Base-by-base conservation (phyloP, 2,113 vertebrate species). In the Monopterus albus region DNA sequence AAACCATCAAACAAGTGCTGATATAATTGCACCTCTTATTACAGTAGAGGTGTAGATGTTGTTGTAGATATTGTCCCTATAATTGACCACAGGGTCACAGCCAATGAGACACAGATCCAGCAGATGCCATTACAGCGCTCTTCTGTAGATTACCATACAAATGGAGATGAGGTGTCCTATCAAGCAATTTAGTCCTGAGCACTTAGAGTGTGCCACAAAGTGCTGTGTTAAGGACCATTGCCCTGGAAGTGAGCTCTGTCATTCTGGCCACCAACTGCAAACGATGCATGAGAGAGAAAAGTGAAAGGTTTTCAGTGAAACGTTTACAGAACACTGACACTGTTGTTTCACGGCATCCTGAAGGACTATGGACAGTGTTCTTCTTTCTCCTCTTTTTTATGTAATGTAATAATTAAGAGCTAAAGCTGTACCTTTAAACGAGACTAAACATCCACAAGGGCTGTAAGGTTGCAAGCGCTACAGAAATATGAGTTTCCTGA, bases 161-260 rank as follows among this genome's bases (percentile, higher is more conserved):
- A 87, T 85, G 60, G 82, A 84, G 80, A 83, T 75, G 84, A 90
- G 87, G 74, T 42, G 74, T 82, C 76, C 77, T 80, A 90, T 87
- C 75, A 83, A 76, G 82, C 75, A 64, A 77, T 81, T 85, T 63
- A 36, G 62, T 60, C 59, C 40, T 35, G 70, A 73, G 78, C 77
- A 71, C 66, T 62, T 51, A 50, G 45, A 67, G 78, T 43, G 67
- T 21, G 67, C n/a, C 39, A 7, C 75, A 75, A 79, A 89, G 81
- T 79, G 81, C 43, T 17, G 33, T 47, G 86, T 83, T 82, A 84
- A 91, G 87, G 77, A 65, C 81, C 75, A 69, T 28, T 55, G 59
- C 52, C 15, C 72, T 75, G 72, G 67, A 68, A 82, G 78, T 25
- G 68, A 79, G 73, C 82, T 60, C 70, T 52, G 63, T 61, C 64